Base-by-base conservation (phyloP, 1,140 invertebrate genomes). In the Lepidotrigona ventralis region DNA sequence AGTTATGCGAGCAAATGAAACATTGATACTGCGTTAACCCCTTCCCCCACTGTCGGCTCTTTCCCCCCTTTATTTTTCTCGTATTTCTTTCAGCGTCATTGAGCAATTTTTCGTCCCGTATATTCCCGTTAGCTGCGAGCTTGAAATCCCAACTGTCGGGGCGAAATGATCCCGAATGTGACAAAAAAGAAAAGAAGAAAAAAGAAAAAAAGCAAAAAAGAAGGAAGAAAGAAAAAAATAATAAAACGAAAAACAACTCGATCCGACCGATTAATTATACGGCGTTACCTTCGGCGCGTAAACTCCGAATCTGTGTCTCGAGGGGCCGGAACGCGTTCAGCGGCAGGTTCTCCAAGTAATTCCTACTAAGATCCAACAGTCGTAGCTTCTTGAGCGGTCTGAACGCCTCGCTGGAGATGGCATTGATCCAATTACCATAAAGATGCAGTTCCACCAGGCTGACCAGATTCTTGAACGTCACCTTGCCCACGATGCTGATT, bases 281-380 rank as follows among this genome's bases (percentile, higher is more conserved):
- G 39, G 8, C 23, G 9, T 95, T 94, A 98, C 97, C 97, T 95
- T 98, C 96, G 74, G 97, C 96, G 85, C 95, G 95, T 15, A 98
- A 93, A 77, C 95, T 96, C 86, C 96, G 95, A 85, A 98, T 96
- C 93, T 98, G 97, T 11, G 97, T 97, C 93, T 98, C 97, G 78
- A 98, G 92, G 21, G 96, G 96, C 84, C 95, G 94, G 78, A 98
- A 95, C 26, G 97, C 96, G 87, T 97, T 97, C 75, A 97, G 91
- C 19, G 97, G 97, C 72, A 99, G 94, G 88, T 96, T 96, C 92
- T 97, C 97, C 79, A 99, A 95, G 90, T 97, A 97, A 94, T 99
- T 99, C 81, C 96, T 95, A 85, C 97, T 97, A 53, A 98, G 94
- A 93, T 98, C 97, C 29, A 99, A 94, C n/a, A 97, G 93, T 71